Percentiles rank a stretch among this genome's conserved stretches.
phyloP scores from a whole-genome alignment of 2,888 invertebrate species.

The Ornithoptera alexandrae region DNA sequence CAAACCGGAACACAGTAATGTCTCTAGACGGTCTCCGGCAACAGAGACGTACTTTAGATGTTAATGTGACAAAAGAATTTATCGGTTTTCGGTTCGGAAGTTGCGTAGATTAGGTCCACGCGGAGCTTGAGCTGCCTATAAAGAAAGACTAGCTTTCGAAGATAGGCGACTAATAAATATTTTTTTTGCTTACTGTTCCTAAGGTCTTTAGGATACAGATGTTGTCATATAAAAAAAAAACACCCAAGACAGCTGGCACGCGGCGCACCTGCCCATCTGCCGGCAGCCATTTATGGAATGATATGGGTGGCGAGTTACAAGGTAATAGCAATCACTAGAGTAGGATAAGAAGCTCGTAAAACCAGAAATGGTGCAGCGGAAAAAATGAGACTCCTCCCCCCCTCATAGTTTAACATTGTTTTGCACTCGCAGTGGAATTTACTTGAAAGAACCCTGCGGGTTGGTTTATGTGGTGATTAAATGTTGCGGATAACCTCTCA shows the following conservation, averaged over 20 bases:
- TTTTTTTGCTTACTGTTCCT: not conserved
- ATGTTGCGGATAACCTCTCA: slow-evolving; percentile 12
- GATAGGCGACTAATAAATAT: too few species aligned
- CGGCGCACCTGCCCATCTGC: slow-evolving; percentile 62
- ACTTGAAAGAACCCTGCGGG: slow-evolving; percentile 38
- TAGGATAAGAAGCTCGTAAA: slow-evolving; percentile 36
- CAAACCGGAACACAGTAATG: too few species aligned
- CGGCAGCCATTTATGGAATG: slow-evolving; percentile 28
- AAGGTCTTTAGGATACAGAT: slow-evolving; percentile 34
- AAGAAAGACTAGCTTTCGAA: too few species aligned
- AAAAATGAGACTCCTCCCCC: slow-evolving; percentile 34
- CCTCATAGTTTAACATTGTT: slow-evolving; percentile 45
- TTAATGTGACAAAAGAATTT: too few species aligned
- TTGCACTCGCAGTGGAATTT: slow-evolving; percentile 44
- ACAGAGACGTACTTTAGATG: too few species aligned
- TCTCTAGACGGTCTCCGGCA: too few species aligned
- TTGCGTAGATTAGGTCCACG: too few species aligned
- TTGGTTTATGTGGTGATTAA: slow-evolving; percentile 32
- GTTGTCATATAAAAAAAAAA: slow-evolving; percentile 38
- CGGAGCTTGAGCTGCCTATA: too few species aligned
- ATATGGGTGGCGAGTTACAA: slow-evolving; percentile 24
- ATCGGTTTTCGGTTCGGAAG: too few species aligned
- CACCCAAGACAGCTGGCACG: slow-evolving; percentile 53
- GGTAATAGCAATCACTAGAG: slow-evolving; percentile 33
- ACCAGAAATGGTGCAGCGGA: slow-evolving; percentile 39